phyloP scores from a whole-genome alignment of 1,140 invertebrate species.

The Hormaphis cornu region DNA sequence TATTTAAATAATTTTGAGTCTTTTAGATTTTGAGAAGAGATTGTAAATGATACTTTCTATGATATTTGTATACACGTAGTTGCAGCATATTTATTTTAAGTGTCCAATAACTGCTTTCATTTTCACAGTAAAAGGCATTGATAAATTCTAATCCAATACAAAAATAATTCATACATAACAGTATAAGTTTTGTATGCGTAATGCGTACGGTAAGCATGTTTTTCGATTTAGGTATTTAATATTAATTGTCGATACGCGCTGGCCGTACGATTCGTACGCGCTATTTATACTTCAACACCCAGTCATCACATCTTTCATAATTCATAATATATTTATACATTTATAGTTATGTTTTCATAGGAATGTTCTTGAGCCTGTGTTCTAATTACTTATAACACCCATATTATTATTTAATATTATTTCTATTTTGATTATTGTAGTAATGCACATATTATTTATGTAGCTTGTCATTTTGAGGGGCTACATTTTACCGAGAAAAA shows the following conservation, averaged over 20 bases:
- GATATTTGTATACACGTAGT: not conserved
- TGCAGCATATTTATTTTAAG: not conserved
- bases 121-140: not conserved
- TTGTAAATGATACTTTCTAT: not conserved
- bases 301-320: not conserved
- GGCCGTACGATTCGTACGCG: not conserved
- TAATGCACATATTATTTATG: not conserved
- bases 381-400: not conserved
- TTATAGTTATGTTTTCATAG: not conserved
- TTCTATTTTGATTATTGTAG: not conserved
- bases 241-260: not conserved
- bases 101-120: not conserved
- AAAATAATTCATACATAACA: not conserved
- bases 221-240: not conserved
- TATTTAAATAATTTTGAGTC: no score
- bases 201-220: not conserved
- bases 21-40: no score
- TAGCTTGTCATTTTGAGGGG: not conserved
- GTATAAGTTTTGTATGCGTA: not conserved
- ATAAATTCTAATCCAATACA: not conserved
- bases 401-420: not conserved
- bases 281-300: not conserved
- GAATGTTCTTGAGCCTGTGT: not conserved
- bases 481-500: not conserved
- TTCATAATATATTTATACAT: not conserved